These are phyloP conservation scores for Phymanthus crucifer DNA, from an alignment of 92 coral and sea anemone genomes.

Conservation along the genomic window DNA sequence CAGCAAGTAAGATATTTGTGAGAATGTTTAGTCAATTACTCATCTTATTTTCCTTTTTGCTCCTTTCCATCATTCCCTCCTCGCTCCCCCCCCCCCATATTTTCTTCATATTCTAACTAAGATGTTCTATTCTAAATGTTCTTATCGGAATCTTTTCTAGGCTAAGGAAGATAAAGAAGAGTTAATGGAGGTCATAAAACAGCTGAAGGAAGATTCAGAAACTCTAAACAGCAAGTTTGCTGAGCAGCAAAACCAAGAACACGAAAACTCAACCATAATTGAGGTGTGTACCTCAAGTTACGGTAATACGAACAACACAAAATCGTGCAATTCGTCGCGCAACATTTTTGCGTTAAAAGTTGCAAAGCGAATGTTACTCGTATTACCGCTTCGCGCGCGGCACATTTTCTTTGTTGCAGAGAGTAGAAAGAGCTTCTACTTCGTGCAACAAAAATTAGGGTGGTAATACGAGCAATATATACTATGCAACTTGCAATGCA, in stretches of 20 bases:
- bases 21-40: not conserved
- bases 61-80: not conserved
- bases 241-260: slow-evolving; percentile 64
- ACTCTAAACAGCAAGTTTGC: slow-evolving; percentile 56
- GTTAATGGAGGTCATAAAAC: slow-evolving; percentile 56
- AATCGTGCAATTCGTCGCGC: too few species aligned
- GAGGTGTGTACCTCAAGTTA: slow-evolving; percentile 42
- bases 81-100: not conserved
- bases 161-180: slow-evolving; percentile 62
- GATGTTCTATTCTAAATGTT: not conserved
- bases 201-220: slow-evolving; percentile 68
- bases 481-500: too few species aligned
- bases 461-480: too few species aligned
- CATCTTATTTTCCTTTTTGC: not conserved
- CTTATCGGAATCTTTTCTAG: not conserved
- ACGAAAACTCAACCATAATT: slow-evolving; percentile 35
- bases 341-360: too few species aligned
- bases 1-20: slow-evolving; percentile 60
- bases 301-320: not conserved
- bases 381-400: too few species aligned
- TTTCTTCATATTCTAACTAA: not conserved
- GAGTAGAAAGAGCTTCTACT: too few species aligned
- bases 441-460: too few species aligned
- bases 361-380: too few species aligned
- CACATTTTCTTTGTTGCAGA: too few species aligned